A percentile compares a stretch with the other conserved stretches of the same genome.
Conservation (phyloP, 2,797 vertebrate species). For the Synanceia verrucosa region DNA sequence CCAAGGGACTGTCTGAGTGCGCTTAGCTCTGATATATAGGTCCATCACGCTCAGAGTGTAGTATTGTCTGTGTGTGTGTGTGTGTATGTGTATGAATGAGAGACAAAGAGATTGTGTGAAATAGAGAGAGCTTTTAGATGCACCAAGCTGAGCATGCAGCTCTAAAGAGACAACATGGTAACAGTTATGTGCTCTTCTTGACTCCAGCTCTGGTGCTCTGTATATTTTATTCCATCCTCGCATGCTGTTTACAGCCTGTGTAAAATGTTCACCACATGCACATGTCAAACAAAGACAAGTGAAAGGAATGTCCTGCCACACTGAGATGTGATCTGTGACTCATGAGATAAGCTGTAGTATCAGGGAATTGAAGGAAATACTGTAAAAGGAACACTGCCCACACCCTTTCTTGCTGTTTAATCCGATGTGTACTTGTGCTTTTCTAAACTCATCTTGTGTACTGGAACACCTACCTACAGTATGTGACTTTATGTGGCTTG, state of each 20-base stretch:
- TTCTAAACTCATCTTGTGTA: conserved; percentile 24
- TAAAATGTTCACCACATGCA: conserved; percentile 15
- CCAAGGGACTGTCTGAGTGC: conserved; percentile 55
- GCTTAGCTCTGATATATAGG: conserved; percentile 48
- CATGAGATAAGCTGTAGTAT: conserved; percentile 22
- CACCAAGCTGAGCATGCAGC: conserved; percentile 33
- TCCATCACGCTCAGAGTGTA: conserved; percentile 31
- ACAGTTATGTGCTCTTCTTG: conserved; percentile 15
- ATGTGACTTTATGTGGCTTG: conserved; percentile 41
- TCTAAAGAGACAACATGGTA: conserved; percentile 31
- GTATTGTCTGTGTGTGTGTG: conserved; percentile 16
- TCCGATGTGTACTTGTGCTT: conserved; percentile 37
- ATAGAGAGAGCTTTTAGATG: conserved; percentile 44
- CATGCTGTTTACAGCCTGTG: conserved; percentile 41
- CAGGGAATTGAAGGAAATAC: conserved; percentile 5
- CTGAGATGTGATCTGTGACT: conserved; percentile 10
- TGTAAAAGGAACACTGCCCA: conserved; percentile 43
- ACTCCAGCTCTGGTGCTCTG: conserved; percentile 40
- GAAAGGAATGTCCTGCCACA: conserved; percentile 17
- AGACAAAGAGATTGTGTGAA: conserved; percentile 15
- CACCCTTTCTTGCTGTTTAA: conserved; percentile 29
- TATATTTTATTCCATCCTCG: conserved; percentile 13
- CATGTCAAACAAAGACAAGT: conserved; percentile 20
- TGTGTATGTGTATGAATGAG: background rate
- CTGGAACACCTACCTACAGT: conserved; percentile 27